Conservation (phyloP, 1,140 invertebrate species). For the Kradibia gibbosae region DNA sequence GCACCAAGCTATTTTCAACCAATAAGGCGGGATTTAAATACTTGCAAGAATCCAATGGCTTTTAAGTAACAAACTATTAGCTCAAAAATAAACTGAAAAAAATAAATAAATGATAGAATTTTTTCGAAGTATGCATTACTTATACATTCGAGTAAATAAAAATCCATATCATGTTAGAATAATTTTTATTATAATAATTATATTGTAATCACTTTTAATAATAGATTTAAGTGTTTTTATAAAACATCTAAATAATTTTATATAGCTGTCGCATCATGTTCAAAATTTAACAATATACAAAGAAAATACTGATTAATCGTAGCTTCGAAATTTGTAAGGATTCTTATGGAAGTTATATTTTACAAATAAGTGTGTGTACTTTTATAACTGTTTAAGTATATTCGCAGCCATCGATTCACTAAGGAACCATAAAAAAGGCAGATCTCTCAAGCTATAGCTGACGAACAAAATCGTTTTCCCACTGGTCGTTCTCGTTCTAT, state of each 20-base stretch:
- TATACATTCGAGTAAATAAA: background rate
- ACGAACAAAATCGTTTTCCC: conserved; percentile 15
- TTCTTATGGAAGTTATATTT: background rate
- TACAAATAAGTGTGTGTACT: background rate
- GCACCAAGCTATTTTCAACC: background rate
- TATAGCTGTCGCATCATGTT: background rate
- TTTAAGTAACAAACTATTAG: background rate
- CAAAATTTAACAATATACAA: background rate
- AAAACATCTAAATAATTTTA: too few species aligned
- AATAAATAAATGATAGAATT: background rate
- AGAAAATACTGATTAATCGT: background rate
- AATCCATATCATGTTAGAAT: too few species aligned
- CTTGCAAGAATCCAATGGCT: background rate
- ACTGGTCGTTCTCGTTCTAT: conserved; percentile 22
- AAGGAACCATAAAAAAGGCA: conserved; percentile 5
- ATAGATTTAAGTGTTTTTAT: too few species aligned
- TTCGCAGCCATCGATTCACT: conserved; percentile 23
- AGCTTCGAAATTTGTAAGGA: background rate
- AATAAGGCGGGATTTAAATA: background rate
- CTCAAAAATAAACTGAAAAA: background rate
- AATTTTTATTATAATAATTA: background rate
- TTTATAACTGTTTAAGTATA: background rate
- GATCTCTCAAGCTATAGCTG: conserved; percentile 8
- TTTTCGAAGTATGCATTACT: background rate
- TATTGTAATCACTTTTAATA: background rate